Evolutionary conservation across 2,888 invertebrate species (phyloP).

Genomic region (Epiblema foenella): DNA sequence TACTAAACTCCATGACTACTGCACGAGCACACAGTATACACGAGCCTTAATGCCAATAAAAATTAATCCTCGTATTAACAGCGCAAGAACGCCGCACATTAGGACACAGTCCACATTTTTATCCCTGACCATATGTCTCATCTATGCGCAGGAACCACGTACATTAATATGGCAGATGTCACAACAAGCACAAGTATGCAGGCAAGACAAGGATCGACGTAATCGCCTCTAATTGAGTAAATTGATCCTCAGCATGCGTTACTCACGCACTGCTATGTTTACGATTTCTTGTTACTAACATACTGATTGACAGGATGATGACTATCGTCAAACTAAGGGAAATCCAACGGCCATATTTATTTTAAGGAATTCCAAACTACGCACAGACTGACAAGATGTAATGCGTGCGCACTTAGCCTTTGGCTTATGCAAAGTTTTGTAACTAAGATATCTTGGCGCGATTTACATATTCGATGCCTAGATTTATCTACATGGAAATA

Average conservation of each 20-base stretch:
- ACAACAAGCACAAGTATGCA: conserved; percentile 56
- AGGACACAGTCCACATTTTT: conserved; percentile 29
- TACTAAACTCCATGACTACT: not conserved
- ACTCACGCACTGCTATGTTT: conserved; percentile 58
- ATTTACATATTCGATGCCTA: conserved; percentile 27
- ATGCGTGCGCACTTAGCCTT: conserved; percentile 38
- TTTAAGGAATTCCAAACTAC: conserved; percentile 42
- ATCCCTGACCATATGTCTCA: conserved; percentile 28
- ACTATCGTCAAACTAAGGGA: conserved; percentile 43
- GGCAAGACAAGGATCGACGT: conserved; percentile 57
- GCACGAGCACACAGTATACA: not conserved
- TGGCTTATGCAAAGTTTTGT: conserved; percentile 43
- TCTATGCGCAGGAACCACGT: conserved; percentile 48
- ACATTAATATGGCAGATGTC: conserved; percentile 66
- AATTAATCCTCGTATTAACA: conserved; percentile 36
- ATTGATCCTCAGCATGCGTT: conserved; percentile 67
- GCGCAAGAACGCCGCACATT: conserved; percentile 31
- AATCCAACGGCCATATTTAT: conserved; percentile 38
- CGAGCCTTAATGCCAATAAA: conserved; percentile 33
- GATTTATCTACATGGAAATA: conserved; percentile 11
- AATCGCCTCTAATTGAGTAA: conserved; percentile 75
- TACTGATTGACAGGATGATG: conserved; percentile 55
- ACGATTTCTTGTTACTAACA: conserved; percentile 61
- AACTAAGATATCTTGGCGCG: conserved; percentile 25
- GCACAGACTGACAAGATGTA: conserved; percentile 38